Evolutionary conservation across 2,797 vertebrate genomes (phyloP), one percentile per base, ranked within the genome.

Genomic region (Sebastes minor): DNA sequence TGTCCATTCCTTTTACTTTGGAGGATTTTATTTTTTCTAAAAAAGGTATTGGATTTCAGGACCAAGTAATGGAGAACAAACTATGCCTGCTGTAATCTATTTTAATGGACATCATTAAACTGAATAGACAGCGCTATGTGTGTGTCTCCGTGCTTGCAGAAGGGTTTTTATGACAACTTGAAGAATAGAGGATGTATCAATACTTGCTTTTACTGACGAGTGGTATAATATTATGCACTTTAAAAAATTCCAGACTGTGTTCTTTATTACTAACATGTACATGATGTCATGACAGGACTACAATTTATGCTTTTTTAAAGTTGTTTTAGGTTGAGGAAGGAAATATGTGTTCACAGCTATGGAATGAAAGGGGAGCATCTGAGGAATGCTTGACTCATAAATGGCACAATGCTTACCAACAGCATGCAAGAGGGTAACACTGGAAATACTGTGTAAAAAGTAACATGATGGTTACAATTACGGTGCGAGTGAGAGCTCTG

Each of bases 391-490:
- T 52, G 32, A 57, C 42, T 82, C 56, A 63, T 85, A 56, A 85
- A 86, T 42, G 57, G 28, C 38, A 46, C 81, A 49, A 30, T 72
- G 60, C 76, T 86, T 62, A 89, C 80, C 62, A 86, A 83, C 64
- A 77, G 76, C 62, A 59, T 77, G 56, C 61, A 38, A 76, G 61
- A 46, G 35, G 56, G 66, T 84, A 69, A 75, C 71, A 74, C 69
- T 76, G 80, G 69, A 83, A 83, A 82, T 85, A 86, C 63, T 23
- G 75, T 32, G 72, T 71, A 90, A 84, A 80, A 42, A 42, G 73
- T 61, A 84, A 92, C 86, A 14, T 2, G 56, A 74, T 86, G 70
- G 63, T 90, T 86, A 88, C 89, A 88, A 92, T 92, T 95, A 93
- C 63, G 63, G 89, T 68, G 74, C 79, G 78, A 68, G 89, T 69